Evolutionary conservation across 2,113 vertebrate species (phyloP), one percentile per base, ranked within the genome.

Genomic region (Odocoileus virginianus): DNA sequence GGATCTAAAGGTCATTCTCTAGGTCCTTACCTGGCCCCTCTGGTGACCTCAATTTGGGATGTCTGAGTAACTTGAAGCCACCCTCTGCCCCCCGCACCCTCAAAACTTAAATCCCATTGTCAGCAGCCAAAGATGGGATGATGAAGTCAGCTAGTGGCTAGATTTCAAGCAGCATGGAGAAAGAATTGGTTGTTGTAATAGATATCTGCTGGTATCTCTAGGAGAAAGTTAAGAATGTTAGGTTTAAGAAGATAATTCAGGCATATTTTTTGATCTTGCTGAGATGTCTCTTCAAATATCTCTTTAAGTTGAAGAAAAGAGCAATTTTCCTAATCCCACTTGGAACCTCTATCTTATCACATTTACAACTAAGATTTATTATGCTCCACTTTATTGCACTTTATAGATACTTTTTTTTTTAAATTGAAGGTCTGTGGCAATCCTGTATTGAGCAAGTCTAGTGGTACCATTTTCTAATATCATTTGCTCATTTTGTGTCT

Each of bases 71-170:
- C 25, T 71, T 15, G 21, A 60, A 88, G 57, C 21, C 5, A 12
- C 13, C 33, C 12, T 9, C 4, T 6, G 27, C 7, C 27, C 7
- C 2, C 14, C 0, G 0, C n/a, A 71, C 4, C 27, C 2, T 3
- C 52, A 74, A 74, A 74, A 40, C 21, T 25, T 74, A 21, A 40
- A 21, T 84, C 28, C 50, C 43, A 45, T 21, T 54, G 9, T 92
- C 47, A 92, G 50, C 57, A 94, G 47, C 52, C n/a, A 79, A 1
- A 19, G 57, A 27, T 25, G 17, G 45, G 28, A 8, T 83, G 27
- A 10, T 76, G 15, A 89, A 47, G 47, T 81, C 52, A 25, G 23
- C 79, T 96, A 40, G 21, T 47, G 40, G 16, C 85, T 82, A 9
- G 28, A 58, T 1, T 67, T 83, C 19, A 84, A 40, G 47, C 47